A percentile compares a stretch with the other conserved stretches of the same genome.
Evolutionary conservation across 2,888 invertebrate species (phyloP).

Genomic region (Fragum whitleyi): DNA sequence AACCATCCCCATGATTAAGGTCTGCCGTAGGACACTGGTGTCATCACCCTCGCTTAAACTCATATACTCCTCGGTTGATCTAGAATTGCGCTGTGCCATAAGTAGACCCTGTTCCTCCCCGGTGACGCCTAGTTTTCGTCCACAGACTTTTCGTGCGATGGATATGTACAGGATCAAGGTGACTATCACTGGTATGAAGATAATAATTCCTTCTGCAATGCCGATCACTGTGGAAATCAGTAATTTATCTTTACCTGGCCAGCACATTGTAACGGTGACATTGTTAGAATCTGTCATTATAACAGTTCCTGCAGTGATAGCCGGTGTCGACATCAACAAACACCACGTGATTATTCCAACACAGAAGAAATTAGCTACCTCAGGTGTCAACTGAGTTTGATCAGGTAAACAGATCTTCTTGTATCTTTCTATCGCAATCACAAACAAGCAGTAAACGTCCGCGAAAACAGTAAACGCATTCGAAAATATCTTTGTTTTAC

Average conservation of each 20-base stretch:
- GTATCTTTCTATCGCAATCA: constrained; percentile 73
- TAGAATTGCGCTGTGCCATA: background rate
- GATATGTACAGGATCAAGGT: background rate
- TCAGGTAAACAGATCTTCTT: constrained; percentile 73
- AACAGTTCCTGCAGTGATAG: background rate
- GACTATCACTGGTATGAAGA: background rate
- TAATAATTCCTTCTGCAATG: background rate
- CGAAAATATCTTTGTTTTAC: constrained; percentile 57
- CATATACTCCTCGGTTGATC: too few species aligned
- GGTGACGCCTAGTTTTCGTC: background rate
- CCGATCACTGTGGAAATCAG: background rate
- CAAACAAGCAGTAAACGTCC: constrained; percentile 68
- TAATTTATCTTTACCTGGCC: background rate
- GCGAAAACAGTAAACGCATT: constrained; percentile 57
- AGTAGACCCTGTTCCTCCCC: background rate
- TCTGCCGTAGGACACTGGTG: background rate
- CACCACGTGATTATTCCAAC: background rate
- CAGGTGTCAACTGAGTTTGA: constrained; percentile 37
- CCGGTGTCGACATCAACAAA: background rate
- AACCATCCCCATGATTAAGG: constrained; percentile 5
- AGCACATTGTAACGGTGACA: background rate
- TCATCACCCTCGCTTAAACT: background rate
- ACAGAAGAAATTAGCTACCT: background rate
- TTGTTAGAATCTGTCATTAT: background rate
- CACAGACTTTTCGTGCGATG: background rate